Evolutionary conservation across 2,888 invertebrate species (phyloP), one percentile per base, ranked within the genome.

Genomic region (Eupithecia inturbata): DNA sequence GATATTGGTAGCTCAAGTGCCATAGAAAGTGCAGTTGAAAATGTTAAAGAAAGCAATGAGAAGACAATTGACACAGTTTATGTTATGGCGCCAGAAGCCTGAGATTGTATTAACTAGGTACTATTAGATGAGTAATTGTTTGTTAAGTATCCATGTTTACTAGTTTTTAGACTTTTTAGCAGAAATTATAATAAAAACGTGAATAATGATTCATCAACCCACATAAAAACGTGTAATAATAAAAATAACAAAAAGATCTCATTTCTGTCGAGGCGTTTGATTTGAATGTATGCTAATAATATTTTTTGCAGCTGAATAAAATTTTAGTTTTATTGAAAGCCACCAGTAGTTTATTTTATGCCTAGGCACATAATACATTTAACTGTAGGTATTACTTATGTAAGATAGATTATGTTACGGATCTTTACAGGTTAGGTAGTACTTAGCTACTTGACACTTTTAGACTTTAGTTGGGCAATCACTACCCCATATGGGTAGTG

Each of bases 1-100:
- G 69, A 72, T 39, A 63, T 62, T 70, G 74, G 72, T 41, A 49
- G 41, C 7, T 45, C 77, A 70, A 76, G 31, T 16, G 69, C 67
- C 7, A 22, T 36, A n/a, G 19, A 62, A 19, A 62, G 31, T 62
- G 31, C 62, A 31, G 62, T 31, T 57, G 22, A 31, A 31, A 62
- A 19, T 33, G 16, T 19, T 19, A 19, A 62, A 1, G 28, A 62
- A 31, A 31, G 12, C 4, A 57, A 26, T 14, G 14, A 57, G 12
- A 57, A 57, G 57, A 57, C 14, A 12, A 57, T 26, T 22, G 26
- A 57, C 57, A 26, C 14, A 57, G 57, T 57, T 14, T 26, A 57
- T 57, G 57, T 57, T 57, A 57, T 57, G 57, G 14, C 57, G 1
- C 26, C 26, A 53, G 57, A 57, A 26, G 5, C 26, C 14, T 57